phyloP scores from a whole-genome alignment of 2,113 vertebrate genomes.

The Amblyopsis rosae region DNA sequence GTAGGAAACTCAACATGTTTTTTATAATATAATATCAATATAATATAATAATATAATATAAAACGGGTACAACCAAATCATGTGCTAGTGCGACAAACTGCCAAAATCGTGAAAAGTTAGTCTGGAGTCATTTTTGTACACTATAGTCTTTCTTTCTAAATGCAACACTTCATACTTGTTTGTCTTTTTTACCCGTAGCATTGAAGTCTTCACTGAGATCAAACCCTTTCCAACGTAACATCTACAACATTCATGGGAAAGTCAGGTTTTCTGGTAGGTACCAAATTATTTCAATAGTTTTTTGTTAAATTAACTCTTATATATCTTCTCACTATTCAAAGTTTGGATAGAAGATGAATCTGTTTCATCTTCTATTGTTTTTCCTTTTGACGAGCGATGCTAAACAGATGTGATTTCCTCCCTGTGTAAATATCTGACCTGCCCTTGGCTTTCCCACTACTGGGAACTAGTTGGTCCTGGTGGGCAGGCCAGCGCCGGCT shows the following conservation, averaged over 20 bases:
- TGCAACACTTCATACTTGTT: background rate
- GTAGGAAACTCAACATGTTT: too few species aligned
- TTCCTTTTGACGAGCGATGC: conserved; percentile 31
- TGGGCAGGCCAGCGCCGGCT: conserved; percentile 36
- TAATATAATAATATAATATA: too few species aligned
- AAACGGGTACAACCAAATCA: too few species aligned
- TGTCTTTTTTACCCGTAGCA: conserved; percentile 64
- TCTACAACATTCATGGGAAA: conserved; percentile 91
- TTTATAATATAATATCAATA: too few species aligned
- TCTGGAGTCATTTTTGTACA: too few species aligned
- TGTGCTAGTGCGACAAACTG: too few species aligned
- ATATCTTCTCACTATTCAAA: background rate
- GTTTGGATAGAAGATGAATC: conserved; percentile 2
- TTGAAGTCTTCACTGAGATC: conserved; percentile 85
- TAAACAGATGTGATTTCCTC: conserved; percentile 53
- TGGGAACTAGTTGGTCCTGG: conserved; percentile 53
- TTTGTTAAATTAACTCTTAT: background rate
- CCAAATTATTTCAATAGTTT: background rate
- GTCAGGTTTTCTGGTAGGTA: conserved; percentile 89
- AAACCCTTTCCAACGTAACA: conserved; percentile 88
- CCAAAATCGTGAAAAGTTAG: too few species aligned
- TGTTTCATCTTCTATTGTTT: background rate
- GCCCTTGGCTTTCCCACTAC: conserved; percentile 57
- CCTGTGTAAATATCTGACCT: conserved; percentile 56
- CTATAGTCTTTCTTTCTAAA: background rate